Conservation (phyloP, 2,113 vertebrate species). For the Hylia prasina region DNA sequence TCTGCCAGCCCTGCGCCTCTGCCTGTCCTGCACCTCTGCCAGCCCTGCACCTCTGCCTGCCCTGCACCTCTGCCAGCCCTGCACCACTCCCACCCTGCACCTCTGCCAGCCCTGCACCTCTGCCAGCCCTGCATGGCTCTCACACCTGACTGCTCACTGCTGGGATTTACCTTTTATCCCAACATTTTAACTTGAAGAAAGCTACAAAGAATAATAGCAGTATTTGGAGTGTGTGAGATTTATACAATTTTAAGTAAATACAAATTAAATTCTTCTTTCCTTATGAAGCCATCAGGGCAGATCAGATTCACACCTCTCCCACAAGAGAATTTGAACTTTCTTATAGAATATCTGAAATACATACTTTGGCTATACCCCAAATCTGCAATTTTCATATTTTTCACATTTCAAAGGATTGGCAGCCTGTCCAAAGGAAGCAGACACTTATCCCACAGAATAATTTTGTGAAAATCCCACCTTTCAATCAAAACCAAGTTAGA, state of each 20-base stretch:
- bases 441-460: neutral
- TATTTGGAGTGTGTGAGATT: neutral
- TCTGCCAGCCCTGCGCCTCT: neutral
- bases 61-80: neutral
- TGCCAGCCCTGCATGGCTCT: too few species aligned
- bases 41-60: neutral
- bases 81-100: neutral
- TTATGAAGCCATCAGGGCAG: neutral
- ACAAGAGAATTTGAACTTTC: neutral
- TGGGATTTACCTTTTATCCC: neutral
- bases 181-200: neutral
- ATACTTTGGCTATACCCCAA: neutral
- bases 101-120: neutral
- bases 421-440: neutral
- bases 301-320: neutral
- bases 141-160: neutral
- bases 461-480: neutral
- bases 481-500: neutral
- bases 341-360: neutral
- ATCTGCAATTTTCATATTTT: neutral
- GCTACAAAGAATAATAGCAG: neutral
- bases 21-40: neutral
- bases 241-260: neutral
- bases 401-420: neutral
- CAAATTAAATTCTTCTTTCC: neutral